Base-by-base conservation (phyloP, 2,113 vertebrate genomes). In the Melierax canorus region DNA sequence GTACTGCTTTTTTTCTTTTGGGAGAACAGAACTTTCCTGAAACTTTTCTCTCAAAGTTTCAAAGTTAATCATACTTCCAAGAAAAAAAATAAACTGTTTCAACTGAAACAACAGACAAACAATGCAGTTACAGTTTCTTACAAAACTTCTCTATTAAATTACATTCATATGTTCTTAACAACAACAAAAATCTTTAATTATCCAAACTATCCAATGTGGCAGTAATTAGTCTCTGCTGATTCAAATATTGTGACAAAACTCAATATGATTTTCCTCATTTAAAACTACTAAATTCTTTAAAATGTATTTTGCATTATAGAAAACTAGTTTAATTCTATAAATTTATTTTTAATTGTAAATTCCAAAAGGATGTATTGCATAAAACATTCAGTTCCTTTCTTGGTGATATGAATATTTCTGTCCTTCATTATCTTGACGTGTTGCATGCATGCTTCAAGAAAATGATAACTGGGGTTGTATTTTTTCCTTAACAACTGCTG, bases 141-240 rank as follows among this genome's bases (percentile, higher is more conserved):
- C 89, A 96, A 96, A 95, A 96, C 69, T 73, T 89, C 41, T 75
- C 77, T 73, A 55, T 94, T 96, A 95, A 97, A 97, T 97, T 95
- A 43, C 62, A 94, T 94, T 96, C 95, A 58, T 82, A 91, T 97
- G 97, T 90, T 86, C 53, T 75, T 94, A 82, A 95, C n/a, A 96
- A 90, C 60, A 96, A 94, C 79, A 95, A 95, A 92, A 96, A 88
- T 74, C 67, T 91, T 85, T 95, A 96, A 96, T 91, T 92, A 92
- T 72, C 83, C 80, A 89, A 92, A 82, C 69, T 94, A 83, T 62
- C 45, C 95, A 95, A 97, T 88, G 84, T 97, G 97, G 97, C 80
- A 95, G 66, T 69, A 96, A 96, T 95, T 95, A 95, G 64, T 64
- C 62, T 89, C 36, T 82, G 69, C 20, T 69, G 50, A 95, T 86